These are phyloP conservation scores for Brachionus koreanus DNA, from an alignment of 1,140 invertebrate genomes.

Conservation along the genomic window DNA sequence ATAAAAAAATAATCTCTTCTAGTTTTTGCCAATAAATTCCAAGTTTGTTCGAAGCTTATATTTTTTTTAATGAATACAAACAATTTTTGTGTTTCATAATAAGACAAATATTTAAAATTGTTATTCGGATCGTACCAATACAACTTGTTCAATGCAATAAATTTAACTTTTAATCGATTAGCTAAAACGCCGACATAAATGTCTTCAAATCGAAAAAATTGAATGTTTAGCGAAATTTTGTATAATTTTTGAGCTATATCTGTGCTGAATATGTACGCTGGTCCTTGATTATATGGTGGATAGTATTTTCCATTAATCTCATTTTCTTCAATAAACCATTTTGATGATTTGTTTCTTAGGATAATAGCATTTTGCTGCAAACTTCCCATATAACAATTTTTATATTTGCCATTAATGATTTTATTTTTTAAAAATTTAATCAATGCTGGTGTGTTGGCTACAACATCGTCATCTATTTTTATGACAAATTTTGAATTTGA, in stretches of 20 bases:
- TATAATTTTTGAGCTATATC: neutral
- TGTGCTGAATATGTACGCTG: neutral
- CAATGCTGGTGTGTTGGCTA: slow-evolving; percentile 40
- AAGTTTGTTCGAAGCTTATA: neutral
- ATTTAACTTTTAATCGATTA: neutral
- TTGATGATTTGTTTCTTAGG: neutral
- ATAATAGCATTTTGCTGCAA: neutral
- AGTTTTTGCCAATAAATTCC: neutral
- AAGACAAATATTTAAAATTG: neutral
- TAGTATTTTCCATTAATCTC: neutral
- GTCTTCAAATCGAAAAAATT: neutral
- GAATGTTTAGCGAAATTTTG: neutral
- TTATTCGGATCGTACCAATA: neutral
- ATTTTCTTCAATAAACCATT: neutral
- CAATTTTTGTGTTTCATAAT: neutral
- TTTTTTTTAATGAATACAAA: neutral
- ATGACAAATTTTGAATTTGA: slow-evolving; percentile 41
- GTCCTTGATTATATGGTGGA: neutral
- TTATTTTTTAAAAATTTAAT: neutral
- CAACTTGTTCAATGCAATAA: neutral
- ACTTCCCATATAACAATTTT: neutral
- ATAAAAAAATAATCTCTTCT: neutral
- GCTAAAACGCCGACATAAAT: neutral
- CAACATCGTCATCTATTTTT: slow-evolving; percentile 47
- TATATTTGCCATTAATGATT: neutral